Evolutionary conservation across 2,113 vertebrate genomes (phyloP).

Genomic region (Urocitellus parryii): DNA sequence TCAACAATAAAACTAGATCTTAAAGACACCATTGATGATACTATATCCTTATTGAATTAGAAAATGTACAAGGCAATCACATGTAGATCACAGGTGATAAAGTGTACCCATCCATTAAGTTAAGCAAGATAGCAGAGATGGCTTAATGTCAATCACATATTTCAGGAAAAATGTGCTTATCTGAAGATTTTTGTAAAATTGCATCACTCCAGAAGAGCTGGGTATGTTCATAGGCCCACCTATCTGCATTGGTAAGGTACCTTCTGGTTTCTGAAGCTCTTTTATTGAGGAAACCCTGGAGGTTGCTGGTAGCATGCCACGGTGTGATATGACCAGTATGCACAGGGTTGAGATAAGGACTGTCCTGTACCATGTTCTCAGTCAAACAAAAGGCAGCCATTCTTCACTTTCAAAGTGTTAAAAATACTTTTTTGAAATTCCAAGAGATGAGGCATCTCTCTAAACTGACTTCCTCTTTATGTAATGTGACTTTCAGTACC

Average conservation of each 20-base stretch:
- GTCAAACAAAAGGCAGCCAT: neutral
- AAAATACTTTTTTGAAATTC: slow-evolving; percentile 50
- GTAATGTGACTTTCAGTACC: slow-evolving; percentile 32
- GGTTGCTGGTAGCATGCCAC: neutral
- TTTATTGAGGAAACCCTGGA: neutral
- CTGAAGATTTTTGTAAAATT: neutral
- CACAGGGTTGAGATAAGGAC: neutral
- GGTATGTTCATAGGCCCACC: neutral
- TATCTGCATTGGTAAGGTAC: neutral
- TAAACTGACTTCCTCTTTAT: slow-evolving; percentile 52
- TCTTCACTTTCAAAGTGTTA: slow-evolving; percentile 15
- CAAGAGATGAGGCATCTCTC: slow-evolving; percentile 18
- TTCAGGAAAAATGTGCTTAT: neutral
- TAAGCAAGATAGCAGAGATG: neutral
- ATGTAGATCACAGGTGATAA: neutral
- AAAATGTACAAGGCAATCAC: neutral
- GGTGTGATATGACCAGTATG: neutral
- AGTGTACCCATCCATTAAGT: neutral
- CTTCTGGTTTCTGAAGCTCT: neutral
- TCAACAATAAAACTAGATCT: slow-evolving; percentile 20
- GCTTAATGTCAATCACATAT: neutral
- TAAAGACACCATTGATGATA: neutral
- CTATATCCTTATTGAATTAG: neutral
- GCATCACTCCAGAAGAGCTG: neutral
- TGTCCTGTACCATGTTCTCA: neutral